These are phyloP conservation scores for Acrossocheilus wenchowensis DNA, from an alignment of 2,797 vertebrate species.

Conservation along the genomic window DNA sequence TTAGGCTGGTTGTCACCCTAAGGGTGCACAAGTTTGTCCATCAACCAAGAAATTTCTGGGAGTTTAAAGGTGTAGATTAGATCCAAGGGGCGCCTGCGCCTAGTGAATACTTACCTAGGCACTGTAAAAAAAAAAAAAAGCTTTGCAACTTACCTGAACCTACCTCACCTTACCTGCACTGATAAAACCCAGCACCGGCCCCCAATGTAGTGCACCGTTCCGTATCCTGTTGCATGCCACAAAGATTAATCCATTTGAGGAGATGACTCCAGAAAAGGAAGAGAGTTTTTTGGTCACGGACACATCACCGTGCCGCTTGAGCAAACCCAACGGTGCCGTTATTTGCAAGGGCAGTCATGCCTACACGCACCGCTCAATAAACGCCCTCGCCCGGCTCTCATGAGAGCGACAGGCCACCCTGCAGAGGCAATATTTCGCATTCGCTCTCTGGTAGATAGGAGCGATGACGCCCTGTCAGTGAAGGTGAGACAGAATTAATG, in stretches of 20 bases:
- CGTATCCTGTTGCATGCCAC: slow-evolving; percentile 27
- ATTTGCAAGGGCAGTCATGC: slow-evolving; percentile 50
- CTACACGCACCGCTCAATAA: slow-evolving; percentile 39
- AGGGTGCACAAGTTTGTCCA: background rate
- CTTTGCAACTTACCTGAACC: background rate
- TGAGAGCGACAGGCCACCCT: slow-evolving; percentile 40
- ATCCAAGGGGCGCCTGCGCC: background rate
- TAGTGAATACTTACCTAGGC: background rate
- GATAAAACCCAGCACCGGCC: background rate
- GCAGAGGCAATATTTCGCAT: slow-evolving; percentile 24
- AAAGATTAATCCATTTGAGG: slow-evolving; percentile 23
- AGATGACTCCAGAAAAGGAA: slow-evolving; percentile 5
- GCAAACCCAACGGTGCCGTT: slow-evolving; percentile 36
- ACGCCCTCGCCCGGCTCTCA: slow-evolving; percentile 5
- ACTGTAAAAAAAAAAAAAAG: background rate
- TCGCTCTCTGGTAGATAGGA: background rate
- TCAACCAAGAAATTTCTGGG: background rate
- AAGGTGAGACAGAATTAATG: slow-evolving; percentile 53
- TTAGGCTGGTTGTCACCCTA: background rate
- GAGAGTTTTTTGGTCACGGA: slow-evolving; percentile 27
- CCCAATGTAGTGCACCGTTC: background rate
- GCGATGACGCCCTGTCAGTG: slow-evolving; percentile 6
- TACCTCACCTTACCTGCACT: background rate
- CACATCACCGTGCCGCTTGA: slow-evolving; percentile 49
- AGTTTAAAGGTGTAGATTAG: slow-evolving; percentile 17